Evolutionary conservation across 2,888 invertebrate species (phyloP), one percentile per base, ranked within the genome.

Genomic region (Synanthedon formicaeformis): DNA sequence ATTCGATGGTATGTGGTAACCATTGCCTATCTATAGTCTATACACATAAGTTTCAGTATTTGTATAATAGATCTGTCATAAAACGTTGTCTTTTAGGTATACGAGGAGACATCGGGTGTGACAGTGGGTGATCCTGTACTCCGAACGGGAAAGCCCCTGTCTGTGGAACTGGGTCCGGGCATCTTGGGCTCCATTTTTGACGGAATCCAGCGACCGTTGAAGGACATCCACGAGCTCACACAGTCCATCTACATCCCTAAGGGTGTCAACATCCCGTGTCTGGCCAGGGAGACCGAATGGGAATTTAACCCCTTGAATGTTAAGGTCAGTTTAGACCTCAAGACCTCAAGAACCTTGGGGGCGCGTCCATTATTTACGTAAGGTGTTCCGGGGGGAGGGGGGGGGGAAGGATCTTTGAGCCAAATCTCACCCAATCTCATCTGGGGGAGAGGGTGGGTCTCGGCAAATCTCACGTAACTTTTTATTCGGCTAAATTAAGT

Each of bases 101-200:
- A 96, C 80, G 96, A 96, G 77, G 96, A 96, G 85, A 96, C 95
- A 64, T 98, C 99, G 52, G 99, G 99, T 66, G 99, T 99, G 49
- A 99, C 99, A 4, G 99, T 99, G 11, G 99, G 99, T 40, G 99
- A 99, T 89, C 99, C 99, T 52, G 99, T 99, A 16, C 89, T 99
- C 62, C 91, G 99, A 69, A 99, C 99, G 0, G 99, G 99, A 63
- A 99, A 99, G 84, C 99, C 99, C 0, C 88, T 99, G 53, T 99
- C 99, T 5, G 99, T 99, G 45, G 99, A 99, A 81, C 89, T 99
- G 54, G 99, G 99, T 6, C 99, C 99, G 52, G 99, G 99, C 73
- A 99, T 99, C 82, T 93, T 99, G 91, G 97, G 97, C 62, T 97
- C 97, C 79, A 99, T 99, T 88, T 99, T 99, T 88, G 99, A 99